Evolutionary conservation across 2,888 invertebrate species (phyloP).

Genomic region (Myopa testacea): DNA sequence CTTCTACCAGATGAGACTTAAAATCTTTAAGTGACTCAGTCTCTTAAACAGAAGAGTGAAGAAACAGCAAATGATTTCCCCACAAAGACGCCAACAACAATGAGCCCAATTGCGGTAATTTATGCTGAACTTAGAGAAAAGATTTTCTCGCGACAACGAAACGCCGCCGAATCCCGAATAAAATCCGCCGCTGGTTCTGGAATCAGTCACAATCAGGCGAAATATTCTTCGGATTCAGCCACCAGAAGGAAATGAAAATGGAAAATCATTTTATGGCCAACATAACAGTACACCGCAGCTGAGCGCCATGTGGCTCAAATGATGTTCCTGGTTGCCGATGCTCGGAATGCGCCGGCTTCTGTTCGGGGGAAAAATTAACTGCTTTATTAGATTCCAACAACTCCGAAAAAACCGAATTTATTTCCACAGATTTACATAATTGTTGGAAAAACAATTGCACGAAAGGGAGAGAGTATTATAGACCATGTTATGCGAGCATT

Average conservation of each 20-base stretch:
- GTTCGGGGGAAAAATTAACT: constrained; percentile 15
- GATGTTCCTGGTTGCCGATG: background rate
- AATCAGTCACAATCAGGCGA: constrained; percentile 16
- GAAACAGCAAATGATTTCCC: constrained; percentile 17
- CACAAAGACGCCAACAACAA: constrained; percentile 46
- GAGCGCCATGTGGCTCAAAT: constrained; percentile 22
- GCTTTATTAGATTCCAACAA: constrained; percentile 29
- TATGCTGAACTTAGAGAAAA: constrained; percentile 48
- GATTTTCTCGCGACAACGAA: constrained; percentile 35
- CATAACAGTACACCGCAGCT: constrained; percentile 26
- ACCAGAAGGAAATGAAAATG: constrained; percentile 5
- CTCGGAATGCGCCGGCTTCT: background rate
- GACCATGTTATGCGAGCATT: background rate
- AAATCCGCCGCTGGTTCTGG: background rate
- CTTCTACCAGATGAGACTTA: too few species aligned
- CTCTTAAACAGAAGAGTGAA: background rate
- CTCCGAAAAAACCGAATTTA: constrained; percentile 12
- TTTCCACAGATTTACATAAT: constrained; percentile 25
- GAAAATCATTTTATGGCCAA: constrained; percentile 33
- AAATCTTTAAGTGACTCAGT: background rate
- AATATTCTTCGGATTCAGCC: constrained; percentile 4
- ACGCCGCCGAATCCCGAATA: constrained; percentile 18
- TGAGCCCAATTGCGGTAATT: constrained; percentile 52
- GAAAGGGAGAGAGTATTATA: background rate
- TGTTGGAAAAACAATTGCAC: constrained; percentile 19